These are phyloP conservation scores for Solenopsis fugax DNA, from an alignment of 1,140 invertebrate species.

Conservation along the genomic window DNA sequence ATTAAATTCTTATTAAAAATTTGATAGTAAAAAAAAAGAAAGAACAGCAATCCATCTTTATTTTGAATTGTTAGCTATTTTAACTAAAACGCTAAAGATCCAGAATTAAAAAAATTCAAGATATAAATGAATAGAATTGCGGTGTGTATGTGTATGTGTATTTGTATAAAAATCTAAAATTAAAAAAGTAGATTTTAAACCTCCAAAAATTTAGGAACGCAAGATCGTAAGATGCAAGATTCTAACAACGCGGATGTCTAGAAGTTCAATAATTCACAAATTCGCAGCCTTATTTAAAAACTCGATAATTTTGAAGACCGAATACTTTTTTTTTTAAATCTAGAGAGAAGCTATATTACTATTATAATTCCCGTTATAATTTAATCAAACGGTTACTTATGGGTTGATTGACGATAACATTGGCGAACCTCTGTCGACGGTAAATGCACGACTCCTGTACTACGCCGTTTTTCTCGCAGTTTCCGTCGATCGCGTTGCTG, in stretches of 20 bases:
- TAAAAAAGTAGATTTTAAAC: neutral
- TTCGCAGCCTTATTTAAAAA: neutral
- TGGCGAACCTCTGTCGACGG: conserved; percentile 88
- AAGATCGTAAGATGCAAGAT: neutral
- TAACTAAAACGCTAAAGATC: neutral
- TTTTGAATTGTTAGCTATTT: neutral
- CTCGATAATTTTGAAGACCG: neutral
- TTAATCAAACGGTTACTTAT: conserved; percentile 33
- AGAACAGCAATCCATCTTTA: neutral
- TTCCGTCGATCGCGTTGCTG: conserved; percentile 89
- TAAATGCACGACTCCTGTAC: conserved; percentile 89
- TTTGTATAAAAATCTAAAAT: neutral
- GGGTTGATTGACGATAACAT: conserved; percentile 53
- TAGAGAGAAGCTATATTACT: neutral
- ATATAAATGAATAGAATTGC: neutral
- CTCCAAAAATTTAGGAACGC: neutral
- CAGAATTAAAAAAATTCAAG: neutral
- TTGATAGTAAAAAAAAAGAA: neutral
- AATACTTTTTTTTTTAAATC: conserved; percentile 17
- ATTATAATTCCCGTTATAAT: neutral
- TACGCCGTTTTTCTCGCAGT: conserved; percentile 89
- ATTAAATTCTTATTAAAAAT: neutral
- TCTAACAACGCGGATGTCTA: neutral
- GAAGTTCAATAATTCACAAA: conserved; percentile 6
- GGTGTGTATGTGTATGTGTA: neutral